Conservation (phyloP, 2,797 vertebrate genomes). For the Glyptemys insculpta region DNA sequence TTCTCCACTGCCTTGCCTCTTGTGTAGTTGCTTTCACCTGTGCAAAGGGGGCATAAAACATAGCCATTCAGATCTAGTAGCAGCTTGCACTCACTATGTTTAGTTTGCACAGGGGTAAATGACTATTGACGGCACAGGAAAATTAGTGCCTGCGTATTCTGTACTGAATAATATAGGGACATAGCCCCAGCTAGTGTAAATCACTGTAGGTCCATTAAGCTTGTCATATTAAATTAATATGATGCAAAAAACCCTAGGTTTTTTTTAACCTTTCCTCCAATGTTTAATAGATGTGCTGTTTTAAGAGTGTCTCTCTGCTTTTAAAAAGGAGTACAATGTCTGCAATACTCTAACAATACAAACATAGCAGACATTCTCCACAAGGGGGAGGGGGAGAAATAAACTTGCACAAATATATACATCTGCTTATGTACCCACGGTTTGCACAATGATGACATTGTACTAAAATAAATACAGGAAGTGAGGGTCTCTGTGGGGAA, state of each 20-base stretch:
- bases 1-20: neutral
- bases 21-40: neutral
- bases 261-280: conserved; percentile 7
- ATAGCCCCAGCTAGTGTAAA: conserved; percentile 35
- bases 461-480: conserved; percentile 39
- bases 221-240: neutral
- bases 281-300: conserved; percentile 33
- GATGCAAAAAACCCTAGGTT: neutral
- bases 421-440: neutral
- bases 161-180: neutral
- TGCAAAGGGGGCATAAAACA: neutral
- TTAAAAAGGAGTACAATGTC: conserved; percentile 22
- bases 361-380: neutral
- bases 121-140: neutral
- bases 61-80: neutral
- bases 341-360: conserved; percentile 50
- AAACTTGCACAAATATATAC: neutral
- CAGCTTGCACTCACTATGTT: neutral
- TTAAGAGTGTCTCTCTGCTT: neutral
- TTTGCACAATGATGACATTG: neutral
- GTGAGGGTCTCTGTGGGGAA: neutral
- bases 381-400: neutral
- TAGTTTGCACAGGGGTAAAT: neutral
- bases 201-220: conserved; percentile 19
- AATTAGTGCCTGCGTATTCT: conserved; percentile 37